Base-by-base conservation (phyloP, 2,888 invertebrate genomes). In the Amiota mariae region DNA sequence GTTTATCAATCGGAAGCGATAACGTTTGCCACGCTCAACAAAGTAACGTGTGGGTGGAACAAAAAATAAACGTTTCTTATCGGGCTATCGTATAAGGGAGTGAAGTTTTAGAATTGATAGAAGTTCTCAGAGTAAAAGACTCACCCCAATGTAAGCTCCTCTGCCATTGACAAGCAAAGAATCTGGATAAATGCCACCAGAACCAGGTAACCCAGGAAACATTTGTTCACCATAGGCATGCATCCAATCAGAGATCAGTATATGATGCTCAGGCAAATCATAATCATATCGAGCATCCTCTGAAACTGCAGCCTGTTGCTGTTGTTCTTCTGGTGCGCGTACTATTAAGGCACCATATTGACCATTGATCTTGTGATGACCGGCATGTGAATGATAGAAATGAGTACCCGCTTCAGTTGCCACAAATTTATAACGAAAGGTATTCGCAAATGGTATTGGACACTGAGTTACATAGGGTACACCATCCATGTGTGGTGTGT, bases 401-500 rank as follows among this genome's bases (percentile, higher is more conserved):
- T 96, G 95, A 0, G 95, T 96, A 13, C 96, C 96, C 0, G 93
- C 88, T 74, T 94, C 93, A 0, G 91, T 90, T 0, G 95, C 96
- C 67, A 91, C 90, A 86, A 95, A 95, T 73, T 92, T 91, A 83
- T 95, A 95, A 74, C 94, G 86, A 73, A 89, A 95, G 0, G 93
- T 93, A 1, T 92, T 92, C 66, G 93, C 93, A 1, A 95, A 94
- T 11, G 91, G 89, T 77, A 96, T 94, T 0, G 96, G 95, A 80
- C 96, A 96, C 89, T 96, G 96, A 0, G 95, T 95, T 9, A 96
- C 92, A 78, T 93, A 93, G 0, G 96, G 95, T 0, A 96, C 95
- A 0, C 96, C 96, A 78, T 96, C 96, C 95, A 95, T 96, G 86
- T 93, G 95, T 0, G 95, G 95, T 0, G 94, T 93, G 1, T 92